Percentiles rank a stretch among this genome's conserved stretches.
phyloP scores from a whole-genome alignment of 2,797 vertebrate genomes.

The Octomys mimax region DNA sequence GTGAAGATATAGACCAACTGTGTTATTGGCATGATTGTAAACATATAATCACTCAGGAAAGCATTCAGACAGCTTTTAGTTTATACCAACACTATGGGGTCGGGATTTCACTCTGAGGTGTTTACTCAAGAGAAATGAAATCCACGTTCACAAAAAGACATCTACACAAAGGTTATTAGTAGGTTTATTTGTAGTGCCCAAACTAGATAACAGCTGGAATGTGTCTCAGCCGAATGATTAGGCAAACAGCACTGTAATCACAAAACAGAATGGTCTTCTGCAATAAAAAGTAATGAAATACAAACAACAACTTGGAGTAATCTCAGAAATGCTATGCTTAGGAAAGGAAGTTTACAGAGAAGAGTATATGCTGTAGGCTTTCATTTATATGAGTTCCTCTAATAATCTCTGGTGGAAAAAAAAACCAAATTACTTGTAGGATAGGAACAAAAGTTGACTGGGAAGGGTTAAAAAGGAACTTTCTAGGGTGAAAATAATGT shows the following conservation, averaged over 20 bases:
- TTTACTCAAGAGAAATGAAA: constrained; percentile 41
- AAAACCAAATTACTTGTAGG: not conserved
- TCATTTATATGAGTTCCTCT: not conserved
- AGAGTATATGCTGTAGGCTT: not conserved
- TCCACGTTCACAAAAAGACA: not conserved
- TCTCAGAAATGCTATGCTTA: not conserved
- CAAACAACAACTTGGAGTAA: not conserved
- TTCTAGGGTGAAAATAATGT: not conserved
- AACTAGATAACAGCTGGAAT: not conserved
- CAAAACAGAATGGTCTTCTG: not conserved
- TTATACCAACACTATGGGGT: not conserved
- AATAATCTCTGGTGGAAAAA: not conserved
- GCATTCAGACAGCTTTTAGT: not conserved
- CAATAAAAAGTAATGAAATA: not conserved
- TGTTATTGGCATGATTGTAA: not conserved
- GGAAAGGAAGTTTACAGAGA: not conserved
- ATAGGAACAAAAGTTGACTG: not conserved
- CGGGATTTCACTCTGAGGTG: not conserved
- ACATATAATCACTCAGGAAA: not conserved
- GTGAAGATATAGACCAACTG: not conserved
- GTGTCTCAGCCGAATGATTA: not conserved
- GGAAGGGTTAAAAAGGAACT: not conserved
- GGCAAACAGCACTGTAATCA: not conserved
- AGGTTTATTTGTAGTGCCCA: not conserved
- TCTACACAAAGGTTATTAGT: not conserved